A percentile compares a stretch with the other conserved stretches of the same genome.
phyloP scores from a whole-genome alignment of 1,140 invertebrate species.

The Papilio glaucus region DNA sequence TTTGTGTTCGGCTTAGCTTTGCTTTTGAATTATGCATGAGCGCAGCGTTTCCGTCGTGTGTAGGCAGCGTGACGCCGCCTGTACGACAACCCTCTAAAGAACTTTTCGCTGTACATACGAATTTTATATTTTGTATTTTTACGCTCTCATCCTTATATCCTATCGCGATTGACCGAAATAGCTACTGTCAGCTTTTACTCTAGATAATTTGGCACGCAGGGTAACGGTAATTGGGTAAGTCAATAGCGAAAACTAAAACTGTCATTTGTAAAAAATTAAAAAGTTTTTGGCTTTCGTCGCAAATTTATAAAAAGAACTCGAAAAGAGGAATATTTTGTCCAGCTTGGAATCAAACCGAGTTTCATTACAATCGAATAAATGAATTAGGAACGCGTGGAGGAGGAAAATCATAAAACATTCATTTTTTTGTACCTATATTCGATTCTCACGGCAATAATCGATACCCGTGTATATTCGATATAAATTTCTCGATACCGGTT shows the following conservation, averaged over 20 bases:
- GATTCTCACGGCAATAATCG: slow-evolving; percentile 64
- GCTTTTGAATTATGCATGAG: slow-evolving; percentile 82
- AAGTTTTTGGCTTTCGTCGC: no score
- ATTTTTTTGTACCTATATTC: not conserved
- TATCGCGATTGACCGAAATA: not conserved
- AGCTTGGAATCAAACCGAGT: not conserved
- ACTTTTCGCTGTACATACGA: slow-evolving; percentile 36
- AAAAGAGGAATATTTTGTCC: not conserved
- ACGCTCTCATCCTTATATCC: not conserved
- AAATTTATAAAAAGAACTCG: no score
- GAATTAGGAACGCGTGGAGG: not conserved
- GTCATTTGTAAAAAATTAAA: no score
- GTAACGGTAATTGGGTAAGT: no score
- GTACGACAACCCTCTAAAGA: slow-evolving; percentile 49
- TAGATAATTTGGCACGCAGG: not conserved
- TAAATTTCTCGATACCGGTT: slow-evolving; percentile 72
- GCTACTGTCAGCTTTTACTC: not conserved
- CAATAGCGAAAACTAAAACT: no score
- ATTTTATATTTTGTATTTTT: slow-evolving; percentile 35
- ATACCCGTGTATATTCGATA: slow-evolving; percentile 46
- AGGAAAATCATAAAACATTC: not conserved
- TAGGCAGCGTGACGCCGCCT: slow-evolving; percentile 80
- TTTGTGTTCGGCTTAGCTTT: slow-evolving; percentile 77
- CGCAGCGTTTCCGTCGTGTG: slow-evolving; percentile 77
- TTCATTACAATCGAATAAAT: not conserved